Percentiles rank a stretch among this genome's conserved stretches.
These are phyloP conservation scores for Aurelia coerulea DNA, from an alignment of 30 jellyfish, hydroid and myxozoan species.

Conservation along the genomic window DNA sequence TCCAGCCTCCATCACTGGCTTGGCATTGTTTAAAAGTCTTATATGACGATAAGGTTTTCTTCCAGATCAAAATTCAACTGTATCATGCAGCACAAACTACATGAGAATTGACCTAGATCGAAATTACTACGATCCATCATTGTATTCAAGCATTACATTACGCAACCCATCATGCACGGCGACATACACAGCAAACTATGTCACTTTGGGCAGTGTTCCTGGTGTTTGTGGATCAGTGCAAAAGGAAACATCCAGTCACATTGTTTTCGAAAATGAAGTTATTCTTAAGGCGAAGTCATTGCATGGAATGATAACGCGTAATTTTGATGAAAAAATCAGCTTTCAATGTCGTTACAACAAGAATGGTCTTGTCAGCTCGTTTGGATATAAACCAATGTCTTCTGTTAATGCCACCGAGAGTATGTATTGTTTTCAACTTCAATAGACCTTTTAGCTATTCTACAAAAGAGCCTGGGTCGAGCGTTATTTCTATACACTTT, in stretches of 20 bases:
- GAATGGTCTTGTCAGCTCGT: neutral
- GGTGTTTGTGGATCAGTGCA: constrained; percentile 33
- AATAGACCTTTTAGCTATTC: too few relatives aligned
- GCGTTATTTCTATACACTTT: too few relatives aligned
- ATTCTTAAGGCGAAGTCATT: neutral
- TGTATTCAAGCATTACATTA: constrained; percentile 22
- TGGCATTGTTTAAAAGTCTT: too few relatives aligned
- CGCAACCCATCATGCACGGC: constrained; percentile 46
- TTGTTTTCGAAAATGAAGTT: constrained; percentile 38
- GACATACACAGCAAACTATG: neutral
- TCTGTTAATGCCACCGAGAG: neutral
- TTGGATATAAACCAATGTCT: neutral
- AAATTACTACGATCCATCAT: neutral
- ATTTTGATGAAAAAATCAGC: neutral
- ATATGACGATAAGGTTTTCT: neutral
- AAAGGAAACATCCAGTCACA: constrained; percentile 7
- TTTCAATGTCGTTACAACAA: constrained; percentile 5
- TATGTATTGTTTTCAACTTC: too few relatives aligned
- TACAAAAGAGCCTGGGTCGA: too few relatives aligned
- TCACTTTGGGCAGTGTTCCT: constrained; percentile 43
- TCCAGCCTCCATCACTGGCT: too few relatives aligned
- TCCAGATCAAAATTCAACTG: neutral
- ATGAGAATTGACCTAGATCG: neutral
- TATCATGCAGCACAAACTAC: neutral
- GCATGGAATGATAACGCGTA: neutral